These are phyloP conservation scores for Sphecodes monilicornis DNA, from an alignment of 2,888 invertebrate species.

Conservation along the genomic window DNA sequence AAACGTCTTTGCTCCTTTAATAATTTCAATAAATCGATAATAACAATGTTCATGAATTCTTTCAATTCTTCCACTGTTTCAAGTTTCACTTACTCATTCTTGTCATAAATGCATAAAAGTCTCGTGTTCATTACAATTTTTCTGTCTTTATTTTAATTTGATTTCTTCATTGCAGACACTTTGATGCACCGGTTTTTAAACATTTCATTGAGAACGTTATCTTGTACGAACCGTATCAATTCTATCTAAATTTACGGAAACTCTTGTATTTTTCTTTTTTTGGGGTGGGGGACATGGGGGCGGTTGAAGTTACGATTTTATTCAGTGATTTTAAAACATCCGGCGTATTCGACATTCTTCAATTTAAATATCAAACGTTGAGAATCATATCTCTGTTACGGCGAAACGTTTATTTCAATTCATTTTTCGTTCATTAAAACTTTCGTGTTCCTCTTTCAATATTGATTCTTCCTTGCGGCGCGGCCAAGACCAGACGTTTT, in stretches of 20 bases:
- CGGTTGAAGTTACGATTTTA: background rate
- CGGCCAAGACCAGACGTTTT: background rate
- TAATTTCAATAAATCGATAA: too few species aligned
- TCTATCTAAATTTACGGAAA: background rate
- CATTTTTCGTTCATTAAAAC: background rate
- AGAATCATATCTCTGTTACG: background rate
- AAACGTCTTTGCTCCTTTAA: too few species aligned
- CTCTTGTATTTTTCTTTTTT: background rate
- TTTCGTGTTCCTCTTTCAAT: background rate
- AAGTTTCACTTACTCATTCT: too few species aligned
- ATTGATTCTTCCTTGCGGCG: background rate
- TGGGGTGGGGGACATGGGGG: too few species aligned
- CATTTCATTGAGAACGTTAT: background rate
- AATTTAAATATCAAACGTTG: background rate
- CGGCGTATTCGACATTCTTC: background rate
- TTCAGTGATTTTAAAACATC: background rate
- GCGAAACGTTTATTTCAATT: background rate
- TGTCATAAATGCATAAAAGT: too few species aligned
- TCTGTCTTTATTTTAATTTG: too few species aligned
- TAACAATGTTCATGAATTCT: too few species aligned
- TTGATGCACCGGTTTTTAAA: too few species aligned
- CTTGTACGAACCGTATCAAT: background rate
- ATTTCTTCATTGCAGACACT: too few species aligned
- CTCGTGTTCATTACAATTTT: too few species aligned
- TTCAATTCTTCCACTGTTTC: too few species aligned